Percentiles rank a stretch among this genome's conserved stretches.
Conservation (phyloP, 2,113 vertebrate genomes). For the Odontophorus gujanensis region DNA sequence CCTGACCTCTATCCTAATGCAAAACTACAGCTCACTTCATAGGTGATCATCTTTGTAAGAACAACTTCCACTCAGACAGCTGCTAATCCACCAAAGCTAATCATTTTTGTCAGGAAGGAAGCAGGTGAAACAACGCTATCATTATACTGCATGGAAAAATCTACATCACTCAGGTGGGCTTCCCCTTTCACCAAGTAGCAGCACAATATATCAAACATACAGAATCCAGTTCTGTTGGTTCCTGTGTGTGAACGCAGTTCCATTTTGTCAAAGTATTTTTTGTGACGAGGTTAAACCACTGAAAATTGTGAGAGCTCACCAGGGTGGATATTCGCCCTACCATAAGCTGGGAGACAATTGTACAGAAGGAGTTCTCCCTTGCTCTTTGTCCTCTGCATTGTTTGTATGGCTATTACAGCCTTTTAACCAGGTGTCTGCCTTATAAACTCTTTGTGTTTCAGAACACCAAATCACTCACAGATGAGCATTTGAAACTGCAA, state of each 20-base stretch:
- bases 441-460: background rate
- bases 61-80: background rate
- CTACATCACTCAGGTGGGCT: background rate
- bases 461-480: background rate
- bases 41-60: background rate
- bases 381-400: background rate
- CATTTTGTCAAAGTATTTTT: background rate
- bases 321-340: background rate
- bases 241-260: rapidly evolving
- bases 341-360: background rate
- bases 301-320: background rate
- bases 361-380: background rate
- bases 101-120: constrained; percentile 25
- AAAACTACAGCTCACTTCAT: background rate
- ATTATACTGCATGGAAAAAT: background rate
- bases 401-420: background rate
- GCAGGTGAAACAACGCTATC: background rate
- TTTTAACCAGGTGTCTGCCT: background rate
- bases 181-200: background rate
- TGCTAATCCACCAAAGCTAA: constrained; percentile 20
- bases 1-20: constrained; percentile 15
- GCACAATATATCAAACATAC: background rate
- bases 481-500: background rate
- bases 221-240: background rate
- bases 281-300: rapidly evolving